Base-by-base conservation (phyloP, 2,113 vertebrate genomes). In the Noturus placidus region DNA sequence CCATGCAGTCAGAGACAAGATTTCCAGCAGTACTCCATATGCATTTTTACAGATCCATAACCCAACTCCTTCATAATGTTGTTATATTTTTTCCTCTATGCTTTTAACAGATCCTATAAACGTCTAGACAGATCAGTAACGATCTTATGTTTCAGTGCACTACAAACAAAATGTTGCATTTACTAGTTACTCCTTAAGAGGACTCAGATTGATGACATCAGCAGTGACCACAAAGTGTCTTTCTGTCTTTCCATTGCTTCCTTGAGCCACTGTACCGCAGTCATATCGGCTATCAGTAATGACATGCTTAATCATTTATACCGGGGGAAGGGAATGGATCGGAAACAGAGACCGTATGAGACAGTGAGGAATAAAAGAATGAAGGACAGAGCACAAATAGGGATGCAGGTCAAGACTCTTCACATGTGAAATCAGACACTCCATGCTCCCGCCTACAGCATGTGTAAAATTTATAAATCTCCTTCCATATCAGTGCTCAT, bases 241-340 rank as follows among this genome's bases (percentile, higher is more conserved):
- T 50, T 86, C 83, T 89, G 52, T 86, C 80, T 77, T 57, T 30
- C 52, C 83, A 80, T 14, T 80, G 78, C 77, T 67, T 87, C 84
- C 89, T 90, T 81, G 20, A 50, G 59, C 50, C 46, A 33, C 72
- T 59, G 7, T 87, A 82, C 50, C 92, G 89, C 92, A 91, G 88
- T 78, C 85, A 27, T 91, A 93, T 95, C 92, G 92, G 86, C 90
- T 92, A 92, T 92, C 91, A 22, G 91, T 92, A 91, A 94, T 91
- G 89, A 93, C 63, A 86, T 83, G 88, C 92, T 94, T 87, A 93
- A 93, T 93, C 91, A 93, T 92, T 94, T 89, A 93, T 91, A 91
- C 0, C 0, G 0, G 52, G 85, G 82, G 87, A 89, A 90, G 90
- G 19, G 88, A 87, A 86, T 50, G 56, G 90, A 70, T 87, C 63